phyloP scores from a whole-genome alignment of 2,797 vertebrate species.

The Protonibea diacanthus region DNA sequence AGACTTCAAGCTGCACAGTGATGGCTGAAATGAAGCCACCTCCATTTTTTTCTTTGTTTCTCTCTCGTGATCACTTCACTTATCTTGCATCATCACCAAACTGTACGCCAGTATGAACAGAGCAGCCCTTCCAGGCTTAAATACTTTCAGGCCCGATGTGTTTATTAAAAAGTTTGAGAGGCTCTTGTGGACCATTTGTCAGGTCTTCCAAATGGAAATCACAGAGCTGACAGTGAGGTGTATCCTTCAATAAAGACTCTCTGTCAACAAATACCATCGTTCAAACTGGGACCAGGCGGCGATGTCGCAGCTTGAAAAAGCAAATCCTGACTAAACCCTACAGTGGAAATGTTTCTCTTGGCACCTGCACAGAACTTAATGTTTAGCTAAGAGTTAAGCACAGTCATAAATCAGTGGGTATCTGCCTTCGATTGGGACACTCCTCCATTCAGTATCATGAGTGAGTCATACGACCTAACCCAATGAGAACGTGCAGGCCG shows the following conservation, averaged over 20 bases:
- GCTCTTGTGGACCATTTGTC: slow-evolving; percentile 19
- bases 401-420: slow-evolving; percentile 29
- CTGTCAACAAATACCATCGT: neutral
- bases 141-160: neutral
- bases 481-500: neutral
- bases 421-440: slow-evolving; percentile 16
- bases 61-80: slow-evolving; percentile 18
- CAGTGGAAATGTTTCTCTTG: slow-evolving; percentile 60
- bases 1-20: slow-evolving; percentile 18
- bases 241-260: slow-evolving; percentile 1
- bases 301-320: slow-evolving; percentile 34
- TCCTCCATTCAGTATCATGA: neutral
- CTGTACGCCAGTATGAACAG: neutral
- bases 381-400: slow-evolving; percentile 41
- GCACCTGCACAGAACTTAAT: slow-evolving; percentile 7
- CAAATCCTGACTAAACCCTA: neutral
- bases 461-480: neutral
- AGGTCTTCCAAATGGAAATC: slow-evolving; percentile 32
- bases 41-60: slow-evolving; percentile 10
- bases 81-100: neutral
- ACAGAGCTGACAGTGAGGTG: slow-evolving; percentile 8
- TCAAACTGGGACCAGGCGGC: slow-evolving; percentile 17
- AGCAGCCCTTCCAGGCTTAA: neutral
- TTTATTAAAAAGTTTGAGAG: slow-evolving; percentile 13
- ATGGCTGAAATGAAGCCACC: slow-evolving; percentile 14